Evolutionary conservation across 2,888 invertebrate genomes (phyloP).

Genomic region (Chalcosyrphus nemorum): DNA sequence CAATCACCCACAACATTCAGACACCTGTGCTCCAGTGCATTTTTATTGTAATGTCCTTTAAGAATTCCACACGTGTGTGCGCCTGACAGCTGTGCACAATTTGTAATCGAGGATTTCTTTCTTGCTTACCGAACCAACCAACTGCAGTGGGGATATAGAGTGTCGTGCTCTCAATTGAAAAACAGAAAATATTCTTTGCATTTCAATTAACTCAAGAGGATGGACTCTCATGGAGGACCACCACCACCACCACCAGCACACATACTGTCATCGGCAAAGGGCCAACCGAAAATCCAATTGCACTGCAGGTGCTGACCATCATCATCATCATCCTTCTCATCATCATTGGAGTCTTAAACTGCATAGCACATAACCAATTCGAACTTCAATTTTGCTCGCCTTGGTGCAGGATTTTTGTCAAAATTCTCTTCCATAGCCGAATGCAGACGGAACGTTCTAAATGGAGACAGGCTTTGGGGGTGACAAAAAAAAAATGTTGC

Average conservation of each 20-base stretch:
- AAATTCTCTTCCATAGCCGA: constrained; percentile 16
- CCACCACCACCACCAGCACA: neutral
- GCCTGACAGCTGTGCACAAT: constrained; percentile 64
- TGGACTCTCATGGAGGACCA: neutral
- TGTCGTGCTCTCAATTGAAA: constrained; percentile 55
- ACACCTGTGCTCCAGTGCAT: constrained; percentile 36
- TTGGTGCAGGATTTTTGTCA: constrained; percentile 44
- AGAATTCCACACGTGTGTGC: constrained; percentile 45
- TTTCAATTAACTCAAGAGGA: constrained; percentile 70
- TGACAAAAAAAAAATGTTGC: constrained; percentile 42
- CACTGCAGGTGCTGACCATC: constrained; percentile 66
- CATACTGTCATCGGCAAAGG: neutral
- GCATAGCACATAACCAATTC: constrained; percentile 47
- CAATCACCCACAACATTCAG: constrained; percentile 27
- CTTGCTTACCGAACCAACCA: neutral
- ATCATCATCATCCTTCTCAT: constrained; percentile 18
- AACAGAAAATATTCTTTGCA: constrained; percentile 69
- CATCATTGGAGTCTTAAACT: constrained; percentile 5
- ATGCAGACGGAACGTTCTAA: constrained; percentile 71
- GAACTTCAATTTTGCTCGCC: constrained; percentile 58
- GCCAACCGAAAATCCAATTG: constrained; percentile 56
- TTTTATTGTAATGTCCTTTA: constrained; percentile 39
- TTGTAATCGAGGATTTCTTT: constrained; percentile 29
- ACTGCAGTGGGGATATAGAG: constrained; percentile 17
- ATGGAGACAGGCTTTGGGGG: constrained; percentile 55